These are phyloP conservation scores for Ispidina lecontei DNA, from an alignment of 2,797 vertebrate genomes.

Conservation along the genomic window DNA sequence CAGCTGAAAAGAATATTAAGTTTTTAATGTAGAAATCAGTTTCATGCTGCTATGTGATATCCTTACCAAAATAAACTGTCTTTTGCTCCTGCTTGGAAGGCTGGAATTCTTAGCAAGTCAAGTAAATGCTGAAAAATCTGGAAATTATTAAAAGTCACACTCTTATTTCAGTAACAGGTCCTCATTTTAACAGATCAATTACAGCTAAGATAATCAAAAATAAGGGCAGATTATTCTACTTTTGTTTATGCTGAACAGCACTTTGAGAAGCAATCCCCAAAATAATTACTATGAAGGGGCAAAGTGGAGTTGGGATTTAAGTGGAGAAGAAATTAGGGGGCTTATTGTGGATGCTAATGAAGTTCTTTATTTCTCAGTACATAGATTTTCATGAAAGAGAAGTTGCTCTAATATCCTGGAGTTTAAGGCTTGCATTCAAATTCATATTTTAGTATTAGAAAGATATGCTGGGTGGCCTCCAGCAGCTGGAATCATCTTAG, in stretches of 20 bases:
- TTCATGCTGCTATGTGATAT: background rate
- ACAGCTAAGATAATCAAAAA: background rate
- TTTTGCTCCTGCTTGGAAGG: background rate
- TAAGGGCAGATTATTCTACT: background rate
- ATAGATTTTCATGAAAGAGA: background rate
- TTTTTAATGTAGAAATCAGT: background rate
- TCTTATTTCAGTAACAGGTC: background rate
- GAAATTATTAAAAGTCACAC: background rate
- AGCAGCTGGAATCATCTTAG: slow-evolving; percentile 35
- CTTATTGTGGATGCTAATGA: background rate
- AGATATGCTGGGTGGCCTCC: background rate
- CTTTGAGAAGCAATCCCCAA: background rate
- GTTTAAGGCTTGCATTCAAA: background rate
- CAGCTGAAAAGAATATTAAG: background rate
- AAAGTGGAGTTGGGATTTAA: background rate
- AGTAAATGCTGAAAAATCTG: background rate
- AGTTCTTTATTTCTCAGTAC: background rate
- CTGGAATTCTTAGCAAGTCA: background rate
- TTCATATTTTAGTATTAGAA: slow-evolving; percentile 11
- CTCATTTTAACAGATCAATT: background rate
- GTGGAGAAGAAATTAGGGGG: background rate
- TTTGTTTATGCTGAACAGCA: background rate
- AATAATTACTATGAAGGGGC: background rate
- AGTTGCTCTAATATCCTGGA: background rate
- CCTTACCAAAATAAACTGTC: background rate